phyloP scores from a whole-genome alignment of 2,113 vertebrate species.

The Paramisgurnus dabryanus region DNA sequence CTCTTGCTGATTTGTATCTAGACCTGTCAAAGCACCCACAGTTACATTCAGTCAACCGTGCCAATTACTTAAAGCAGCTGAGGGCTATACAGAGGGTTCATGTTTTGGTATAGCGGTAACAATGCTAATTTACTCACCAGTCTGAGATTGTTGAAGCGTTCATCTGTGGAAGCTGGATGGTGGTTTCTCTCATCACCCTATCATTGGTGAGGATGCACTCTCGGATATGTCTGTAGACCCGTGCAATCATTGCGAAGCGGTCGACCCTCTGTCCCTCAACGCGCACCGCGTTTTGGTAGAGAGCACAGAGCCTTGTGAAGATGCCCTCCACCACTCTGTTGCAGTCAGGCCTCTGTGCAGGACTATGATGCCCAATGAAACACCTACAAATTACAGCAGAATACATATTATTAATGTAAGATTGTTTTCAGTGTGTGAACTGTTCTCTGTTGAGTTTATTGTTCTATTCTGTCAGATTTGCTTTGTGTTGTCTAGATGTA shows the following conservation, averaged over 20 bases:
- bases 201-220: slow-evolving; percentile 5
- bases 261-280: neutral
- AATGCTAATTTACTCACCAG: neutral
- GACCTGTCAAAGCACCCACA: too few species aligned
- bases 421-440: too few species aligned
- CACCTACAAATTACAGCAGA: neutral
- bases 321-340: neutral
- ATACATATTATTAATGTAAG: too few species aligned
- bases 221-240: neutral
- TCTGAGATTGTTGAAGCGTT: neutral
- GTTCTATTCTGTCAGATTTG: too few species aligned
- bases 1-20: neutral
- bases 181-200: neutral
- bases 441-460: too few species aligned
- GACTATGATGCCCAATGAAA: neutral
- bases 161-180: neutral
- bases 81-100: too few species aligned
- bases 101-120: too few species aligned
- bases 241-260: neutral
- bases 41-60: too few species aligned
- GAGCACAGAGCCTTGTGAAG: slow-evolving; percentile 1
- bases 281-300: neutral
- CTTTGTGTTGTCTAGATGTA: too few species aligned
- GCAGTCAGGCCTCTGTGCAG: slow-evolving; percentile 1
- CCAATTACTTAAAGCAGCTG: too few species aligned